Percentiles rank a stretch among this genome's conserved stretches.
phyloP scores from a whole-genome alignment of 2,888 invertebrate species.

The Lasioglossum vierecki region DNA sequence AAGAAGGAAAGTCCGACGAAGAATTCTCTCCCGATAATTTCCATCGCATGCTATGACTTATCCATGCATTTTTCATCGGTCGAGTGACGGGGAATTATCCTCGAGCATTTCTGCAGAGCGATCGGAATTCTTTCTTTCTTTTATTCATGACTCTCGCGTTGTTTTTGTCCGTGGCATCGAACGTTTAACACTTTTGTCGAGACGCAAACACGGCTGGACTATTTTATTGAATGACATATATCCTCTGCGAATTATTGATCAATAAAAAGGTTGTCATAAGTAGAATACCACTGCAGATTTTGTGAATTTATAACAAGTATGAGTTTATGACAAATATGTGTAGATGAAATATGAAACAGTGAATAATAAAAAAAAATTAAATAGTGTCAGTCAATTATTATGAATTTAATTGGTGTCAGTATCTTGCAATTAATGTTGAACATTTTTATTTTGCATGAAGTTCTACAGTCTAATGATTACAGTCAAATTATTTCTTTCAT shows the following conservation, averaged over 20 bases:
- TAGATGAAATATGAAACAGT: too few species aligned
- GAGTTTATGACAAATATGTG: too few species aligned
- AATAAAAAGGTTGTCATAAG: too few species aligned
- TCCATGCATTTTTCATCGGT: slow-evolving; percentile 4
- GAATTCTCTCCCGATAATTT: neutral
- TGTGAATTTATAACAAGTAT: too few species aligned
- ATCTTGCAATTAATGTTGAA: too few species aligned
- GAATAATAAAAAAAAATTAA: too few species aligned
- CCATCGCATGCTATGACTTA: neutral
- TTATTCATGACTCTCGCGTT: neutral
- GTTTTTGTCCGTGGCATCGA: neutral
- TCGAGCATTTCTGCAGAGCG: neutral
- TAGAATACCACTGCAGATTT: too few species aligned
- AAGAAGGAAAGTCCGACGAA: neutral
- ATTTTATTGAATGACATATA: neutral
- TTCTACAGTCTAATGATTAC: too few species aligned
- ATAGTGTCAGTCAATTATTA: too few species aligned
- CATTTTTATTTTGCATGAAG: too few species aligned
- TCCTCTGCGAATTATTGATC: neutral
- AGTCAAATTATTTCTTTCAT: too few species aligned
- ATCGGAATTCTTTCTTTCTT: neutral
- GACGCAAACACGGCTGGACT: neutral
- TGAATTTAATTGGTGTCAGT: too few species aligned
- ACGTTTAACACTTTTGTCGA: neutral
- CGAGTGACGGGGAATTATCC: neutral